These are phyloP conservation scores for Neuroscelio doddi DNA, from an alignment of 2,888 invertebrate genomes.

Conservation along the genomic window DNA sequence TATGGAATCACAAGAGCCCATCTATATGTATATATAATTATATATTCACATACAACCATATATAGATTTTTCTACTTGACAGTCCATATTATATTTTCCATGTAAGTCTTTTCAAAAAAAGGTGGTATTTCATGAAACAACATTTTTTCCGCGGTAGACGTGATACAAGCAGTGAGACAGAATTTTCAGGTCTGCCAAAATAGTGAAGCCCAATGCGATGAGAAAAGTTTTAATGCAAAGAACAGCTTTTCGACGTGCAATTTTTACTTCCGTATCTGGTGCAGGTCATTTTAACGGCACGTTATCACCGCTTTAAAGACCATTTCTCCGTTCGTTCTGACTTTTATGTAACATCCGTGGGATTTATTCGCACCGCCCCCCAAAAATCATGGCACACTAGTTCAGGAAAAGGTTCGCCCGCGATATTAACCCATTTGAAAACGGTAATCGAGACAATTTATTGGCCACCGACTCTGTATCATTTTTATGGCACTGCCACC, in stretches of 20 bases:
- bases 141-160: too few species aligned
- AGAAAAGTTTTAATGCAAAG: constrained; percentile 11
- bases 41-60: too few species aligned
- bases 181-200: constrained; percentile 10
- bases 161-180: too few species aligned
- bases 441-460: constrained; percentile 54
- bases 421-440: constrained; percentile 54
- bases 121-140: too few species aligned
- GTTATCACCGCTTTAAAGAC: constrained; percentile 51
- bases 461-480: constrained; percentile 49
- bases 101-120: too few species aligned
- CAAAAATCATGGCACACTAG: constrained; percentile 38
- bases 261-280: constrained; percentile 33
- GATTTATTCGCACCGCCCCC: constrained; percentile 42
- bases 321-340: constrained; percentile 44
- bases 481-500: constrained; percentile 48
- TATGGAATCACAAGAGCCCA: too few species aligned
- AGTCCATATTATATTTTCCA: too few species aligned
- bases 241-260: constrained; percentile 22
- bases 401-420: constrained; percentile 31
- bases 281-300: constrained; percentile 43
- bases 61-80: too few species aligned
- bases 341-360: constrained; percentile 47
- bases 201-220: constrained; percentile 5
- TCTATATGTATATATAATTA: too few species aligned